Base-by-base conservation (phyloP, 1,140 invertebrate species). In the Zaprionus africanus region DNA sequence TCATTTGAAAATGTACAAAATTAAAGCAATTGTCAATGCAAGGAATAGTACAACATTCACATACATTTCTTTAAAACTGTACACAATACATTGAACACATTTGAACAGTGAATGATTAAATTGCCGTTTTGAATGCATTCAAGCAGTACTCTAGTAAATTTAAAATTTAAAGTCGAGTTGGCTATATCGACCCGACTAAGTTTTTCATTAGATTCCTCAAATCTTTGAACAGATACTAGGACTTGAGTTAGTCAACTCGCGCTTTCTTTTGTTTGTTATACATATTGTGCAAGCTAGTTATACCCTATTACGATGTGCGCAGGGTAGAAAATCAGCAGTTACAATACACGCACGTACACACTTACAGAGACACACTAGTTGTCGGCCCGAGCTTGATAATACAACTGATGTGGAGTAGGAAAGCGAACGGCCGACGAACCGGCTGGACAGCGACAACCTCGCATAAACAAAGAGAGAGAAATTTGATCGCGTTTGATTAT, bases 381-480 rank as follows among this genome's bases (percentile, higher is more conserved):
- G 69, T 63, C 57, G 41, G 24, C 13, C n/a, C 43, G 65, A 36
- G 28, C 49, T 41, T 61, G 58, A 54, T 76, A 87, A 74, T 81
- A 72, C 34, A 76, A 88, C 70, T 87, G 84, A 88, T 63, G 73
- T 51, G 36, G 24, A 58, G 49, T 62, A 64, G 2, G 65, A 28
- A 53, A 78, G 41, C 34, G 26, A 28, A 51, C 49, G 71, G 61
- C 57, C 64, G 73, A 58, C 70, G 74, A 83, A 88, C 78, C 84
- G 57, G 53, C 63, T 67, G 56, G 56, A 56, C 62, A 28, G 31
- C 57, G 76, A 31, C 56, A 76, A 64, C 15, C 13, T 28, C 1
- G 13, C 36, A 38, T 1, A 15, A 59, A 53, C 22, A 24, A 4
- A 36, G 43, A 17, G 66, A 57, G 38, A 34, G 34, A 43, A 36